Conservation (phyloP, 2,113 vertebrate species). For the Cathartes aura region DNA sequence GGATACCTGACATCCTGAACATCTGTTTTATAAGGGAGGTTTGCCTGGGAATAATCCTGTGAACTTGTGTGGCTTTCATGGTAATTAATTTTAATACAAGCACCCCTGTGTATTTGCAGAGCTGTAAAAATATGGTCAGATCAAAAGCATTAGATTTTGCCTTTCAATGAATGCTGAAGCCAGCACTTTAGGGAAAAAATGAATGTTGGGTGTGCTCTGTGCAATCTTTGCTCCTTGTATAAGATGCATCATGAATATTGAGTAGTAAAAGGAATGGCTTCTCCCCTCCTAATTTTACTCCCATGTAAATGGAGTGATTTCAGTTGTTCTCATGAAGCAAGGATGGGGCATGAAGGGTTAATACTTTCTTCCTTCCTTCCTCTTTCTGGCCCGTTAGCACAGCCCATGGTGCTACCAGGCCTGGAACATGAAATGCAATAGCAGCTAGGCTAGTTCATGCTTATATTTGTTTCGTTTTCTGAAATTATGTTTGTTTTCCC, state of each 20-base stretch:
- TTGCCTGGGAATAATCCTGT: background rate
- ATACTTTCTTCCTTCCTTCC: background rate
- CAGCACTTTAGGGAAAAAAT: background rate
- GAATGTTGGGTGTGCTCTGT: background rate
- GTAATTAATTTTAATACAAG: slow-evolving; percentile 53
- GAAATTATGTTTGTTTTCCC: background rate
- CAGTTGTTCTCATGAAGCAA: background rate
- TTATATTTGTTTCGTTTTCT: background rate
- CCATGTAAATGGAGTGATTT: background rate
- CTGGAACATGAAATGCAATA: background rate
- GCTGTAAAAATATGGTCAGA: background rate
- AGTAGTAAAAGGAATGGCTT: background rate
- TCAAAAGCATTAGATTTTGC: background rate
- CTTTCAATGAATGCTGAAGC: background rate
- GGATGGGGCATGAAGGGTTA: background rate
- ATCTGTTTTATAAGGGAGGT: background rate
- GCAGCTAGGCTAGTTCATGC: background rate
- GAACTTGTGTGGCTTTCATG: slow-evolving; percentile 13
- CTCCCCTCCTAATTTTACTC: background rate
- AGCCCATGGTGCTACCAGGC: background rate
- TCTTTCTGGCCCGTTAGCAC: background rate
- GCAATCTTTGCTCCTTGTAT: background rate
- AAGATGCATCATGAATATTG: background rate
- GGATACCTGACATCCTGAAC: background rate
- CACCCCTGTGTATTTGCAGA: slow-evolving; percentile 13